phyloP scores from a whole-genome alignment of 2,797 vertebrate genomes.

The Crenichthys baileyi region DNA sequence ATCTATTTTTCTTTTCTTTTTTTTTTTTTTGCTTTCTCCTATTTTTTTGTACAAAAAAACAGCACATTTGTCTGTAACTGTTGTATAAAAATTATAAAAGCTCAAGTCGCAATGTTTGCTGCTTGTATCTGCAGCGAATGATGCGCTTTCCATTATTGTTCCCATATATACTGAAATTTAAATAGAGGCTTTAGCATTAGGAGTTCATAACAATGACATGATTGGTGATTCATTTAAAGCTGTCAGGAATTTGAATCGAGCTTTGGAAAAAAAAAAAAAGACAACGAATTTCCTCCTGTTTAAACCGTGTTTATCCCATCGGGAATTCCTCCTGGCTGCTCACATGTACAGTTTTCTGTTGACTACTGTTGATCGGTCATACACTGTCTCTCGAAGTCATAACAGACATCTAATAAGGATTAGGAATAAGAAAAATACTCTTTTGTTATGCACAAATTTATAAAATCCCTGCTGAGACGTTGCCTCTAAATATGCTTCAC shows the following conservation, averaged over 20 bases:
- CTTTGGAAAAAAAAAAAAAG: conserved; percentile 22
- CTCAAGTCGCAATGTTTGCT: conserved; percentile 23
- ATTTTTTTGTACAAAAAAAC: conserved; percentile 46
- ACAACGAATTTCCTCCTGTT: background rate
- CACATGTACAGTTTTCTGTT: conserved; percentile 58
- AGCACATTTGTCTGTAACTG: conserved; percentile 66
- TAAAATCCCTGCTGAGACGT: conserved; percentile 17
- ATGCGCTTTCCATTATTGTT: conserved; percentile 37
- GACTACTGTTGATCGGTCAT: conserved; percentile 83
- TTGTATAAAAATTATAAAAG: conserved; percentile 49
- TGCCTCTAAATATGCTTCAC: conserved; percentile 31
- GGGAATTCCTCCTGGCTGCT: conserved; percentile 43
- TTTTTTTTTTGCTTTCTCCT: conserved; percentile 35
- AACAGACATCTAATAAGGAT: conserved; percentile 44
- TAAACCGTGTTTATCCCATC: conserved; percentile 18
- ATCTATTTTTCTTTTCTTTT: conserved; percentile 17
- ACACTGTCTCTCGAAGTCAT: conserved; percentile 76
- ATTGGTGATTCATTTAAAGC: conserved; percentile 59
- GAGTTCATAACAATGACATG: conserved; percentile 67
- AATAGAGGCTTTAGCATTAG: conserved; percentile 67
- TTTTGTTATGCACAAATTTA: conserved; percentile 9
- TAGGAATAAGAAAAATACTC: background rate
- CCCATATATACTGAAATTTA: conserved; percentile 65
- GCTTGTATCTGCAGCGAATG: conserved; percentile 14
- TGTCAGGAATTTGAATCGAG: conserved; percentile 50